Percentiles rank a stretch among this genome's conserved stretches.
These are phyloP conservation scores for Drosophila burlai DNA, from an alignment of 1,140 invertebrate genomes.

Conservation along the genomic window DNA sequence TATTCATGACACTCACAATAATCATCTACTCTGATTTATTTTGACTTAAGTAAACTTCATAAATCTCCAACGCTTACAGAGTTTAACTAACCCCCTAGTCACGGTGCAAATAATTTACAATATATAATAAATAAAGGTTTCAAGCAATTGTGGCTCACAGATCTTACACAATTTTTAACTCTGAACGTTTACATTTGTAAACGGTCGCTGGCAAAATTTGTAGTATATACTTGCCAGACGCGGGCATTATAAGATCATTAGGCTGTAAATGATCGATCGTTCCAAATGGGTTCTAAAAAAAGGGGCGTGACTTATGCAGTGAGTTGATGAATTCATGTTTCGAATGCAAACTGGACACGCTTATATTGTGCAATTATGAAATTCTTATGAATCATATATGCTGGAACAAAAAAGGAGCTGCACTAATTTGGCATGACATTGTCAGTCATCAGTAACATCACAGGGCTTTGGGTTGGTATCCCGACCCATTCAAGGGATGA, in stretches of 20 bases:
- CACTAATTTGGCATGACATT: constrained; percentile 80
- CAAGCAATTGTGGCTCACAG: background rate
- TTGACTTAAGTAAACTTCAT: background rate
- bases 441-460: constrained; percentile 62
- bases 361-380: constrained; percentile 82
- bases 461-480: constrained; percentile 14
- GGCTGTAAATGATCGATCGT: constrained; percentile 67
- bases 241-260: constrained; percentile 77
- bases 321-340: constrained; percentile 72
- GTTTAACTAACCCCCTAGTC: background rate
- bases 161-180: constrained; percentile 8
- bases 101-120: constrained; percentile 8
- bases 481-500: background rate
- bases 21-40: background rate
- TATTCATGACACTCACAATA: too few species aligned
- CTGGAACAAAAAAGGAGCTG: constrained; percentile 58
- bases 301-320: constrained; percentile 55
- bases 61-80: constrained; percentile 2
- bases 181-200: background rate
- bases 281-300: constrained; percentile 36
- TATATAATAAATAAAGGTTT: background rate
- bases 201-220: background rate
- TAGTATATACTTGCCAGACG: constrained; percentile 7
- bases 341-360: constrained; percentile 76
- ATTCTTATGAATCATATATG: constrained; percentile 79